Base-by-base conservation (phyloP, 1,140 invertebrate species). In the Tetramorium alpestre region DNA sequence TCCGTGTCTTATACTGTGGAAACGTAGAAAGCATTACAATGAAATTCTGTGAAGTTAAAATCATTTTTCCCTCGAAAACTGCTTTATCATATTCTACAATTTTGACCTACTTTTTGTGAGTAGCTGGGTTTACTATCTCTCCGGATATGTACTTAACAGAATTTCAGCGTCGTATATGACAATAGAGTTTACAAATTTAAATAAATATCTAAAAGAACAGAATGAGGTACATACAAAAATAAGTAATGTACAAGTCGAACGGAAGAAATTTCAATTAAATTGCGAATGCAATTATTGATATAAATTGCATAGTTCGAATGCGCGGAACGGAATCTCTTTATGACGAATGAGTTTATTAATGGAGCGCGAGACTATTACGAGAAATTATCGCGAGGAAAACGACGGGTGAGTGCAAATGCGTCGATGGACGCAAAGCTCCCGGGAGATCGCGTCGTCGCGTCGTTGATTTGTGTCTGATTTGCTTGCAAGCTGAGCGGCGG, bases 401-500 rank as follows among this genome's bases (percentile, higher is more conserved):
- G 80, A 82, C 25, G 67, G n/a, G 28, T 13, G 78, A 10, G 38
- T 13, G 80, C 67, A 82, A 82, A 72, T 60, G 54, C 69, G 51
- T 82, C 78, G 67, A 18, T 60, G 54, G 16, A 25, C 65, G 33
- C 51, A 41, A 58, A 73, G 41, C 80, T 60, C 80, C 54, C 22
- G 67, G 22, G 80, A 73, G 67, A 82, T 82, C 67, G 67, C 54
- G 41, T 73, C 69, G 80, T 44, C 78, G 49, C 65, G 47, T 47
- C 80, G 69, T 84, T 84, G 80, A 84, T 47, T 84, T 75, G 51
- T 60, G 69, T 62, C 80, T 60, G 69, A 84, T 84, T 84, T 73
- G 69, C 80, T 82, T 47, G 67, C 80, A 47, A 75, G 54, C 41
- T 73, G 41, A 84, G 58, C 54, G 41, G 6, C 41, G 11, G 13